Evolutionary conservation across 92 coral and sea anemone genomes (phyloP), one percentile per base, ranked within the genome.

Genomic region (Actinernus sp.): DNA sequence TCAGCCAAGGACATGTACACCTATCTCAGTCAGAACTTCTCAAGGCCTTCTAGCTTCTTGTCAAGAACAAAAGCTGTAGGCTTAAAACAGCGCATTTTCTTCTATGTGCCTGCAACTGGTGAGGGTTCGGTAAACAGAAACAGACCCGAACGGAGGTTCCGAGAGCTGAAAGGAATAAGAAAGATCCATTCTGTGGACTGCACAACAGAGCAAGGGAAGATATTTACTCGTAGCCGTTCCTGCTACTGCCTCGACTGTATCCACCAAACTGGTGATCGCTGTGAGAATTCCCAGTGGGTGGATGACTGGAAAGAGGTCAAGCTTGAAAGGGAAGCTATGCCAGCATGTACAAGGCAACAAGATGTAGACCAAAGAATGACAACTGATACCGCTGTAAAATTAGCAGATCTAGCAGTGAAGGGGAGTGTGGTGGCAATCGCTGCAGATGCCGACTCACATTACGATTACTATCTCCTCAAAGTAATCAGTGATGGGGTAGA

Each of bases 371-470:
- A 67, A 26, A 38, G 31, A 23, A 56, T 64, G 13, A 71, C 63
- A 57, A 49, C 64, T 54, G 88, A 81, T 50, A 73, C 65, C n/a
- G 68, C 76, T 11, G 12, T 82, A 21, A 74, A 65, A 50, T 57
- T 74, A 11, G 83, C 72, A 24, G 78, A 57, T 34, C 83, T 74
- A 27, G 88, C 71, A 20, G 47, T 53, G 34, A 52, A 76, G 57
- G 84, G 66, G 14, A 67, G 66, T 31, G 68, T 61, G 17, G 66
- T 70, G 14, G 85, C 85, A 22, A 84, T 77, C 31, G 85, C 90
- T 20, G 81, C 91, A 34, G 38, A 30, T 25, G 91, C 58, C 6
- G 81, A 84, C 48, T 59, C 81, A 2, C 40, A 61, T 53, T 83
- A 76, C 32, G 79, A 83, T 31, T 83, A 68, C 40, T 76, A 83